Evolutionary conservation across 2,113 vertebrate genomes (phyloP), one percentile per base, ranked within the genome.

Genomic region (Hippocampus guttulatus): DNA sequence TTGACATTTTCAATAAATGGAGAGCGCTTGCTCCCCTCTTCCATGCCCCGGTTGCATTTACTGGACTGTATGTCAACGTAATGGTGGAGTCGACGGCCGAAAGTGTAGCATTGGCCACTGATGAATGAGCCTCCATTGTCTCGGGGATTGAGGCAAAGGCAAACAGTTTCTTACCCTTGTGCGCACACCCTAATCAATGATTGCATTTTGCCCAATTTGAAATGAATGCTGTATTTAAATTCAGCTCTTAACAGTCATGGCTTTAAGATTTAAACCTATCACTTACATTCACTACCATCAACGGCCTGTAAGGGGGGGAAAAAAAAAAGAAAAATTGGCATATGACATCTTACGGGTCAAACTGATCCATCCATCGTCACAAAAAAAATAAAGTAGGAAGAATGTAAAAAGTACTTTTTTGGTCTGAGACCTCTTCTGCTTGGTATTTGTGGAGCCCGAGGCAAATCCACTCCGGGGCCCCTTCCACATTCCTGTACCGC

Each of bases 61-160:
- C 71, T 70, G 63, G 71, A 80, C 65, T 74, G 84, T 88, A 77
- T 78, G 88, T 89, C 88, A 84, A 64, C 58, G 69, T 76, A 77
- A 67, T 75, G 0, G n/a, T 67, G 74, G 69, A 79, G 63, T 20
- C 43, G 60, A 85, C 84, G 81, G 79, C 47, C 75, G 69, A 66
- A 72, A 82, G 69, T 60, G 67, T 70, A 74, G 75, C 72, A 77
- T 86, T 88, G 88, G 58, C 73, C 0, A 5, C 2, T 88, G 85
- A 89, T 88, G 57, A 88, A 88, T 85, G 81, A 74, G 66, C 82
- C 20, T 0, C 38, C 18, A 9, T 68, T 27, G 27, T 70, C 66
- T 49, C 3, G 3, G 71, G 12, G 64, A 76, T 73, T 55, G 51
- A 76, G 21, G 66, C 4, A 11, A 64, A 76, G 21, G 66, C 4